Base-by-base conservation (phyloP, 2,888 invertebrate genomes). In the Microctonus hyperodae region DNA sequence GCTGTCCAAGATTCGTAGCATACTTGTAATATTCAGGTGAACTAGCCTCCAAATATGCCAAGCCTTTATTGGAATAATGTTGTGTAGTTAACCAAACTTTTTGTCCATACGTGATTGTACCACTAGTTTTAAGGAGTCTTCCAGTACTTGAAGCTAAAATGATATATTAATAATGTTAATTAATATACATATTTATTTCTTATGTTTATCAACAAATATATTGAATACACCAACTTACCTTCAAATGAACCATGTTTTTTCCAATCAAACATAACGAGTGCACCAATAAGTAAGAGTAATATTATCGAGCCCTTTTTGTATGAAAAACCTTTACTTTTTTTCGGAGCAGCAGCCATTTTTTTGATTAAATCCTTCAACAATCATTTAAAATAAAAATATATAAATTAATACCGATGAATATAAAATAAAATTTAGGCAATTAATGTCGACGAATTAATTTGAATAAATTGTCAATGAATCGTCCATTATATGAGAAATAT, bases 261-360 rank as follows among this genome's bases (percentile, higher is more conserved):
- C 28, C 90, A 88, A 84, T 93, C 93, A 74, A 89, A 90, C 37
- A 87, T 85, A 65, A 93, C 83, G 66, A 90, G 82, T 51, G 88
- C 88, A 69, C 86, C 88, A 71, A 90, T 88, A 69, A 88, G 80
- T 31, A 88, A 76, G 69, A 91, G 75, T 64, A 91, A 78, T 70
- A 91, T 80, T 79, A 92, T 85, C 78, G 88, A 88, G 67, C 90
- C 88, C 79, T 88, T 87, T 75, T 88, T 86, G 89, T 90, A 91
- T 74, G 90, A 90, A 83, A 90, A 91, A 76, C 67, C 62, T 74
- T 72, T 65, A 73, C 74, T 70, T 69, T 73, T 78, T 56, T 71
- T 73, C 44, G 73, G 72, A 82, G 78, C 75, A 33, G 79, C 81
- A 62, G 83, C 83, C 86, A 87, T 87, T 79, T 85, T 86, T 65